Evolutionary conservation across 2,888 invertebrate genomes (phyloP).

Genomic region (Mechanitis messenoides): DNA sequence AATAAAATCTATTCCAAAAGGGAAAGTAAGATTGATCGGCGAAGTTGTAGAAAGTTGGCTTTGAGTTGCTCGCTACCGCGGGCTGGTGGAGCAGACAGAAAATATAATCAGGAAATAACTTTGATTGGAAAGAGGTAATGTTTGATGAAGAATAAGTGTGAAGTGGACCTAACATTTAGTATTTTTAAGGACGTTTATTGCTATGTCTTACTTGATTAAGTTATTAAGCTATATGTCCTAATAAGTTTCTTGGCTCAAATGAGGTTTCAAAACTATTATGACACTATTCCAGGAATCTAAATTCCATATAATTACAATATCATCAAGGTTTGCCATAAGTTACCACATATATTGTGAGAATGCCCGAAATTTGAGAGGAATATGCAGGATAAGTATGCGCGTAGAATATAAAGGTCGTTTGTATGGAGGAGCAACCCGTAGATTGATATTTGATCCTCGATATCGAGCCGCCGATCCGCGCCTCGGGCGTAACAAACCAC

Average conservation of each 20-base stretch:
- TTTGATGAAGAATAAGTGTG: not conserved
- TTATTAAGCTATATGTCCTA: no score
- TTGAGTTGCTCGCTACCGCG: slow-evolving; percentile 20
- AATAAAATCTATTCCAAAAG: slow-evolving; percentile 61
- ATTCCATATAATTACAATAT: not conserved
- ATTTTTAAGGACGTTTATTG: not conserved
- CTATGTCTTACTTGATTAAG: not conserved
- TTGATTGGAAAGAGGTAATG: slow-evolving; percentile 6
- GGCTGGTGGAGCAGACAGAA: slow-evolving; percentile 5
- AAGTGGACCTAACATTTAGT: not conserved
- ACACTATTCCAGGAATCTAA: not conserved
- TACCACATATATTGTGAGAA: slow-evolving; percentile 10
- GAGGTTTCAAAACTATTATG: no score
- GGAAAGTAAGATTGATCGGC: slow-evolving; percentile 67
- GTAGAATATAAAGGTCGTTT: slow-evolving; percentile 37
- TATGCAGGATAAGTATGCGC: slow-evolving; percentile 27
- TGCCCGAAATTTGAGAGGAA: slow-evolving; percentile 20
- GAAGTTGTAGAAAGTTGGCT: slow-evolving; percentile 54
- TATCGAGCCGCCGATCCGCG: slow-evolving; percentile 38
- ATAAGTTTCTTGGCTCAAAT: no score
- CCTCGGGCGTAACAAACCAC: slow-evolving; percentile 40
- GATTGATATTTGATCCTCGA: slow-evolving; percentile 73
- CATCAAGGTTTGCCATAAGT: not conserved
- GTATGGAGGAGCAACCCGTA: slow-evolving; percentile 49
- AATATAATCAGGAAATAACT: slow-evolving; percentile 6